These are phyloP conservation scores for Rhabdomys pumilio DNA, from an alignment of 2,797 vertebrate genomes.

Conservation along the genomic window DNA sequence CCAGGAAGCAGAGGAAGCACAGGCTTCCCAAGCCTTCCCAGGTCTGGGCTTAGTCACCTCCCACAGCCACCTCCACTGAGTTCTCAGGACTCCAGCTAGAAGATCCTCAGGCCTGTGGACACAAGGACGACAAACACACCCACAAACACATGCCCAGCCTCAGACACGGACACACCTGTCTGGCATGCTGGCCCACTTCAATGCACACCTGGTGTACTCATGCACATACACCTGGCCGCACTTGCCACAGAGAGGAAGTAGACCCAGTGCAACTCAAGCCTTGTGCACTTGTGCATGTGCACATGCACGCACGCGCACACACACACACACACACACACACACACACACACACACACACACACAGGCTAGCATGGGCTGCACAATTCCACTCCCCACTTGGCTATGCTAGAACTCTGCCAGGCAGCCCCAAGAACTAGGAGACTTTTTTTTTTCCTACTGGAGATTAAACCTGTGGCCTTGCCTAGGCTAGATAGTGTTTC, in stretches of 20 bases:
- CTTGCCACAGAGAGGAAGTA: background rate
- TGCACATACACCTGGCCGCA: background rate
- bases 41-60: background rate
- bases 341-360: too few species aligned
- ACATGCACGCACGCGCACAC: too few species aligned
- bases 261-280: background rate
- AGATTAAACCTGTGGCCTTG: background rate
- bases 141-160: slow-evolving; percentile 36
- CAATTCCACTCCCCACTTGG: background rate
- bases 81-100: background rate
- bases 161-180: slow-evolving; percentile 29
- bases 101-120: slow-evolving; percentile 9
- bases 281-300: too few species aligned
- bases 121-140: slow-evolving; percentile 26
- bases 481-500: background rate
- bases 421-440: background rate
- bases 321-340: too few species aligned
- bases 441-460: background rate
- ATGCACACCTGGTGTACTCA: slow-evolving; percentile 48
- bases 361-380: background rate
- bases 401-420: background rate
- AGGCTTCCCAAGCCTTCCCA: background rate
- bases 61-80: background rate
- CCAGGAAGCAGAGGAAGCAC: background rate
- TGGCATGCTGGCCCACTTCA: slow-evolving; percentile 7